Percentiles rank a stretch among this genome's conserved stretches.
phyloP scores from a whole-genome alignment of 2,797 vertebrate genomes.

The Sebastes reedi region DNA sequence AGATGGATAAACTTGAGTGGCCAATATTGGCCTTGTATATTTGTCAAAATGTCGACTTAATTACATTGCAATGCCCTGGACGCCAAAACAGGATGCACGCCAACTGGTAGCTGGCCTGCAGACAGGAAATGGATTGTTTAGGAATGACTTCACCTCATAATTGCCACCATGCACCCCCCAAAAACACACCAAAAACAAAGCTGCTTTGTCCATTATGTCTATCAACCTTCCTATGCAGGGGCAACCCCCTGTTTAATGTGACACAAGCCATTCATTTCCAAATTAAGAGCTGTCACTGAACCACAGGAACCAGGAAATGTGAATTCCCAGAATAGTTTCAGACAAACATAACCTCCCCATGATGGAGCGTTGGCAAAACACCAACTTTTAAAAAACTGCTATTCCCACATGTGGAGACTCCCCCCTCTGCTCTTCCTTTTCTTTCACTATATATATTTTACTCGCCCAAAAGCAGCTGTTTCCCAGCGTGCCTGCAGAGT shows the following conservation, averaged over 20 bases:
- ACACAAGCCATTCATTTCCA: background rate
- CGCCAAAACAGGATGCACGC: slow-evolving; percentile 37
- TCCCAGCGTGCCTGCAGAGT: slow-evolving; percentile 18
- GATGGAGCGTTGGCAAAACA: slow-evolving; percentile 8
- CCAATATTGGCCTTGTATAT: background rate
- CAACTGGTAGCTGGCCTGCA: slow-evolving; percentile 7
- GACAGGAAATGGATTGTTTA: slow-evolving; percentile 48
- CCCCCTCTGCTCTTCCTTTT: slow-evolving; percentile 2
- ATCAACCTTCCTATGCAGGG: background rate
- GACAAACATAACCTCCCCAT: slow-evolving; percentile 29
- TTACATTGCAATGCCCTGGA: background rate
- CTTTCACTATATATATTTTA: slow-evolving; percentile 10
- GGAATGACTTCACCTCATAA: slow-evolving; percentile 15
- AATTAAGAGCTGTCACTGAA: slow-evolving; percentile 6
- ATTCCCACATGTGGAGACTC: slow-evolving; percentile 35
- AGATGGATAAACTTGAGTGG: background rate
- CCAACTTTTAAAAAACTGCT: slow-evolving; percentile 10
- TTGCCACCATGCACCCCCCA: background rate
- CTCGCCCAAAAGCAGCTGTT: slow-evolving; percentile 54
- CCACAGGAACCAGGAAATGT: slow-evolving; percentile 32
- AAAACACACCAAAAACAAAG: background rate
- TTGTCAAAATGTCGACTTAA: background rate
- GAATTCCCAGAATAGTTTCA: slow-evolving; percentile 33
- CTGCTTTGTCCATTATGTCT: background rate
- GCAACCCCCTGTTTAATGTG: background rate